These are phyloP conservation scores for Phrynosoma platyrhinos DNA, from an alignment of 2,113 vertebrate species.

Conservation along the genomic window DNA sequence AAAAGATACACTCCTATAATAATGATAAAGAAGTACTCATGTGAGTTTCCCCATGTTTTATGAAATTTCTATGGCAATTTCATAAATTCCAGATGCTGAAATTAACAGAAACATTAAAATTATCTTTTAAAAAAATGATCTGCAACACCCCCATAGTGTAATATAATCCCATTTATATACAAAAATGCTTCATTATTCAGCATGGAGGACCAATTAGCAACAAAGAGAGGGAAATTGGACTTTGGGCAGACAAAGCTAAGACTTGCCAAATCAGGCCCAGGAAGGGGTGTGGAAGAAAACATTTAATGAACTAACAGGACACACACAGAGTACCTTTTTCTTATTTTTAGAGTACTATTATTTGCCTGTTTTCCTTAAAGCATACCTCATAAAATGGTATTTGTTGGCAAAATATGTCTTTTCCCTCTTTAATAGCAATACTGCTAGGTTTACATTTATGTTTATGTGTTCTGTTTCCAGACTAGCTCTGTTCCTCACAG, in stretches of 20 bases:
- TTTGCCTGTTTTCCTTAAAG: conserved; percentile 63
- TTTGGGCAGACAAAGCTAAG: conserved; percentile 31
- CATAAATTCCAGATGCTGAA: conserved; percentile 44
- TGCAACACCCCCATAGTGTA: conserved; percentile 50
- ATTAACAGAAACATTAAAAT: conserved; percentile 55
- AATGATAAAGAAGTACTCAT: neutral
- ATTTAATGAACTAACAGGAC: conserved; percentile 38
- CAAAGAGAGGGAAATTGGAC: neutral
- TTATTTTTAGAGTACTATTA: conserved; percentile 30
- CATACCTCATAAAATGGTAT: conserved; percentile 62
- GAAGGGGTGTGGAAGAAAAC: conserved; percentile 42
- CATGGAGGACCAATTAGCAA: conserved; percentile 26
- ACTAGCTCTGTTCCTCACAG: conserved; percentile 48
- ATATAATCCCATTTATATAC: conserved; percentile 56
- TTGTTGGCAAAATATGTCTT: conserved; percentile 66
- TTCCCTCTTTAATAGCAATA: conserved; percentile 55
- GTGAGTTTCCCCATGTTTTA: neutral
- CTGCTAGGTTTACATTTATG: conserved; percentile 64
- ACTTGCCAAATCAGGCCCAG: conserved; percentile 41
- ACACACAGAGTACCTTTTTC: conserved; percentile 39
- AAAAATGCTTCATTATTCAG: conserved; percentile 38
- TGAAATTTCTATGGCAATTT: conserved; percentile 6
- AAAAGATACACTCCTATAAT: neutral
- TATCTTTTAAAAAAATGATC: conserved; percentile 49
- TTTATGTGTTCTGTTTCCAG: conserved; percentile 69